These are phyloP conservation scores for Siphamia tubifer DNA, from an alignment of 2,113 vertebrate species.

Conservation along the genomic window DNA sequence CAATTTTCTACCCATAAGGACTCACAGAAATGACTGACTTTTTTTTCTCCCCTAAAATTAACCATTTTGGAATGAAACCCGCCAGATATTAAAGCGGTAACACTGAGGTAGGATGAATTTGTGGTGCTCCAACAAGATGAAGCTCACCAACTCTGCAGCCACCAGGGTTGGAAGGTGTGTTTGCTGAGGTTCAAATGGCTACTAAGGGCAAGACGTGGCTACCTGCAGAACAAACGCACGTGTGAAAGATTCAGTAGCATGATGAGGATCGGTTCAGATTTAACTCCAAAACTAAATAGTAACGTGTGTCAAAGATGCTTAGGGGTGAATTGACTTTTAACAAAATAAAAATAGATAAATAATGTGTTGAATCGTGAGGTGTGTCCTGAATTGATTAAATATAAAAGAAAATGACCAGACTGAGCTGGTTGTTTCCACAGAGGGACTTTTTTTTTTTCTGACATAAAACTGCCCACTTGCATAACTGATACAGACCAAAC, in stretches of 20 bases:
- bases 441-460: neutral
- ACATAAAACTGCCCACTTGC: neutral
- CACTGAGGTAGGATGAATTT: constrained; percentile 60
- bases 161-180: constrained; percentile 1
- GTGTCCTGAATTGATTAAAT: no score
- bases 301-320: constrained; percentile 1
- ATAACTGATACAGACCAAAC: neutral
- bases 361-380: no score
- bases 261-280: constrained; percentile 13
- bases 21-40: neutral
- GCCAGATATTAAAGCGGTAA: constrained; percentile 19
- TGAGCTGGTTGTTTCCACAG: neutral
- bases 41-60: neutral
- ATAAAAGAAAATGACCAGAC: neutral
- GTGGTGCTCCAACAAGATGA: constrained; percentile 8
- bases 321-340: neutral
- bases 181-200: constrained; percentile 47
- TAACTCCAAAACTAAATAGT: neutral
- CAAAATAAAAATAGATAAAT: no score
- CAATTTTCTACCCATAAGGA: neutral
- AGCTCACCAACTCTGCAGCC: constrained; percentile 22
- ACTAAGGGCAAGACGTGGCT: constrained; percentile 54
- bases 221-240: constrained; percentile 31
- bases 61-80: constrained; percentile 39
- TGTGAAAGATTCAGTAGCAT: constrained; percentile 54